Base-by-base conservation (phyloP, 2,113 vertebrate species). In the Plecotus auritus region DNA sequence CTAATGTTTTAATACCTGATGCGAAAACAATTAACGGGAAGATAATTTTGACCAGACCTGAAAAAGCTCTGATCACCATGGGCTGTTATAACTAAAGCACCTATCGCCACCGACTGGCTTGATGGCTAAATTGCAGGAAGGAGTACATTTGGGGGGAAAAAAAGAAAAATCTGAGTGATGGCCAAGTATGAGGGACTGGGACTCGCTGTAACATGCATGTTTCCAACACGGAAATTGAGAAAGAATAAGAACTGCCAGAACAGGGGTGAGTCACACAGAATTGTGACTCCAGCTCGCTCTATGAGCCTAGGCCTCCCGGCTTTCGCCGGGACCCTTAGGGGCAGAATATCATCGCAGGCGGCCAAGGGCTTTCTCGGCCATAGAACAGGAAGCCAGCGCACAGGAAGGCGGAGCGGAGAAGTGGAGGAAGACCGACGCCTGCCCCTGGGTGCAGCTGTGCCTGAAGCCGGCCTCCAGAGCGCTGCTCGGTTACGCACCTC, bases 91-190 rank as follows among this genome's bases (percentile, higher is more conserved):
- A 88, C 85, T 30, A 66, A 80, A 91, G 6, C 12, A 45, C 5
- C 56, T 64, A 45, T 61, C 49, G 88, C 14, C 18, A 64, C 74
- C 42, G 49, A 81, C 72, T 51, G 61, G 22, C 66, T 85, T 59
- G 51, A 17, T 9, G 42, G 47, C 51, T 94, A 94, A 85, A 80
- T 89, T 91, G 23, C 64, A 64, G 45, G 69, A 37, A 72, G 70
- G 73, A 73, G 6, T 11, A 35, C 3, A 23, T 17, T 9, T 23
- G 9, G 56, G 70, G 59, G 51, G n/a, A n/a, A n/a, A 7, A 9
- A 32, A 26, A 26, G 28, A n/a, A 2, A 26, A 72, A 17, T 20
- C 9, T 4, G 47, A 32, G 28, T 45, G 4, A 61, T 3, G 72
- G n/a, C 4, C 4, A 73, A 40, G 5, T 45, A n/a, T 5, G 4